A percentile compares a stretch with the other conserved stretches of the same genome.
Evolutionary conservation across 2,888 invertebrate species (phyloP).

Genomic region (Deilephila elpenor): DNA sequence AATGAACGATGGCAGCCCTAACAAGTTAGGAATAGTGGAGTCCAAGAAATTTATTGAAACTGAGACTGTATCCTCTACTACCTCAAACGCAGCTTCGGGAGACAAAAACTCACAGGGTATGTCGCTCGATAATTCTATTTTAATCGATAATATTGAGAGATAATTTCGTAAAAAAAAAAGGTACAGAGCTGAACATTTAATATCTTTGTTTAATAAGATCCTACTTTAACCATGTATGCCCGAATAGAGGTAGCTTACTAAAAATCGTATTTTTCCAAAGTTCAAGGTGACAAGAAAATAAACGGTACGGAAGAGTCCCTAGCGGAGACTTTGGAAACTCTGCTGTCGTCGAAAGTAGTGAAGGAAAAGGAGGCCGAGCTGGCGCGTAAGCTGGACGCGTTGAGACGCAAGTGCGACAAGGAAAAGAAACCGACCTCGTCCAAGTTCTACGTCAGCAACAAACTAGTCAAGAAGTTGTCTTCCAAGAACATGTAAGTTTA

Average conservation of each 20-base stretch:
- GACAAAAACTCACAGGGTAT: conserved; percentile 53
- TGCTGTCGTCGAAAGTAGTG: conserved; percentile 92
- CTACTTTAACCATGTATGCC: no score
- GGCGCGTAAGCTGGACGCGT: conserved; percentile 93
- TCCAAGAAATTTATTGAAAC: conserved; percentile 56
- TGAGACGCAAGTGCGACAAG: conserved; percentile 93
- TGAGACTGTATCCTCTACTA: conserved; percentile 49
- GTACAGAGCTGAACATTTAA: no score
- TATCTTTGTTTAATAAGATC: no score
- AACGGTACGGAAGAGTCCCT: conserved; percentile 84
- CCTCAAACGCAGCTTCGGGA: conserved; percentile 35
- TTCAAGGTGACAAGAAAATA: conserved; percentile 53
- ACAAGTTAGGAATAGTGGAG: conserved; percentile 47
- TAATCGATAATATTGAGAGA: no score
- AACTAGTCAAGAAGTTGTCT: conserved; percentile 56
- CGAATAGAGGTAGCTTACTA: background rate
- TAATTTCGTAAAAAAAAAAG: no score
- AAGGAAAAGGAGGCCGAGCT: conserved; percentile 93
- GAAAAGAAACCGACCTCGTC: conserved; percentile 88
- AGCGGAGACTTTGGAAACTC: conserved; percentile 91
- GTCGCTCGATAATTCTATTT: background rate
- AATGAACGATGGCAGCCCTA: conserved; percentile 59
- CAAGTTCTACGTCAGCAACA: conserved; percentile 87
- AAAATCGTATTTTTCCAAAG: conserved; percentile 40
- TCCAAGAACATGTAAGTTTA: conserved; percentile 58